These are phyloP conservation scores for Chironex yamaguchii DNA, from an alignment of 30 jellyfish, hydroid and myxozoan genomes.

Conservation along the genomic window DNA sequence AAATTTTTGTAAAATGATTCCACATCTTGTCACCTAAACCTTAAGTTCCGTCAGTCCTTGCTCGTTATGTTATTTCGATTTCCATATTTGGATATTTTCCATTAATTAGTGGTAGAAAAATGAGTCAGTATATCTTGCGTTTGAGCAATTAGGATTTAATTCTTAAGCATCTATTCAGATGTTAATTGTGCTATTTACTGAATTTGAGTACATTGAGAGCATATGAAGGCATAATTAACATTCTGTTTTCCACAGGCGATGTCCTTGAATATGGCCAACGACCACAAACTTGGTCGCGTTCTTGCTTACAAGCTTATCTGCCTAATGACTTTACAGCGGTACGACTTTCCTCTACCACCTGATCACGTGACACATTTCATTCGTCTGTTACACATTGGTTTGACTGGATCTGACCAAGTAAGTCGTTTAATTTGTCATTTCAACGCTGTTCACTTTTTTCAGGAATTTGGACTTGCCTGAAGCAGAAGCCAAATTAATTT, in stretches of 20 bases:
- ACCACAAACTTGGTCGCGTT: constrained; percentile 86
- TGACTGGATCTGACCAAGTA: constrained; percentile 96
- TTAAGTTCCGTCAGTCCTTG: too few species aligned
- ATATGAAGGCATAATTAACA: not conserved
- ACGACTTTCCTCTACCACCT: constrained; percentile 63
- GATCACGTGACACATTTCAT: constrained; percentile 88
- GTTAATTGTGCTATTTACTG: not conserved
- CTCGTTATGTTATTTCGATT: too few species aligned
- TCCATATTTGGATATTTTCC: too few species aligned
- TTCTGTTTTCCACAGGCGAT: constrained; percentile 78
- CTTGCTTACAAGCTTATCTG: constrained; percentile 95
- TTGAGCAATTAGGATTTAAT: not conserved
- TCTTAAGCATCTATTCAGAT: not conserved
- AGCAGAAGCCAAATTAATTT: too few species aligned
- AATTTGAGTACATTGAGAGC: too few species aligned
- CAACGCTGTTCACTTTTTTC: too few species aligned
- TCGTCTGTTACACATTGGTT: constrained; percentile 84
- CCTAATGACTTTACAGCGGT: constrained; percentile 80
- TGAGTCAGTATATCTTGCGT: too few species aligned
- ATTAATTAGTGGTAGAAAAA: too few species aligned
- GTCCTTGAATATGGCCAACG: constrained; percentile 66
- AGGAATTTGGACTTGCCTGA: too few species aligned
- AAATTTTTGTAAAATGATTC: too few species aligned
- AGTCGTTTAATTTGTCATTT: too few species aligned
- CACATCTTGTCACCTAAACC: too few species aligned